phyloP scores from a whole-genome alignment of 92 coral and sea anemone species.

The Parazoanthus darwini region DNA sequence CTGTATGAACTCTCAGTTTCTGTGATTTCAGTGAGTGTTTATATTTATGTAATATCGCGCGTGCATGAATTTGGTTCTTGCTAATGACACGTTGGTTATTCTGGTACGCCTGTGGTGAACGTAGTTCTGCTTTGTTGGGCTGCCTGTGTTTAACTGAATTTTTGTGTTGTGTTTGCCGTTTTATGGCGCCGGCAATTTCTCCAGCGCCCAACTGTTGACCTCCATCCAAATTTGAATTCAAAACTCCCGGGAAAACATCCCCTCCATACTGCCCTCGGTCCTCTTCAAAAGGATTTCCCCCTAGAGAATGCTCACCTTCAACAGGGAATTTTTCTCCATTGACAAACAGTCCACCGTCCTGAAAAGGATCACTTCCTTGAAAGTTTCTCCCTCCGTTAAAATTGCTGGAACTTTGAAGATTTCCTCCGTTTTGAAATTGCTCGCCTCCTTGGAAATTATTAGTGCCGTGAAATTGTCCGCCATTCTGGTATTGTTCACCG shows the following conservation, averaged over 20 bases:
- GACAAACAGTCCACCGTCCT: not conserved
- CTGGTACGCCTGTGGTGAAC: not conserved
- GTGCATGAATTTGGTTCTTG: not conserved
- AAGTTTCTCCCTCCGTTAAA: not conserved
- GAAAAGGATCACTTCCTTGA: not conserved
- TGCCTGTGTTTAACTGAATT: not conserved
- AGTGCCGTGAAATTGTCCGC: not conserved
- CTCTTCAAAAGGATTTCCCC: not conserved
- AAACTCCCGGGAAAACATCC: slow-evolving; percentile 7
- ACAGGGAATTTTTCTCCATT: not conserved
- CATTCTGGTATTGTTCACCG: not conserved
- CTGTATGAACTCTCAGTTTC: not conserved
- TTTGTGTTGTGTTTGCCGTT: not conserved
- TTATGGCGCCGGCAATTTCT: slow-evolving; percentile 21
- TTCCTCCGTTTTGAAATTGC: not conserved
- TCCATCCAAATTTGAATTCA: slow-evolving; percentile 32
- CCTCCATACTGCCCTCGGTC: not conserved
- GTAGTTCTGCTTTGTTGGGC: not conserved
- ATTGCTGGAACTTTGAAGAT: not conserved
- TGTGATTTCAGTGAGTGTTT: not conserved
- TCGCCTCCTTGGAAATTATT: not conserved
- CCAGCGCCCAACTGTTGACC: slow-evolving; percentile 30
- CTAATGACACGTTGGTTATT: not conserved
- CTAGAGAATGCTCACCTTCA: not conserved
- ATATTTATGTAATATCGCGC: not conserved